Base-by-base conservation (phyloP, 2,797 vertebrate species). In the Sebastes wilsoni region DNA sequence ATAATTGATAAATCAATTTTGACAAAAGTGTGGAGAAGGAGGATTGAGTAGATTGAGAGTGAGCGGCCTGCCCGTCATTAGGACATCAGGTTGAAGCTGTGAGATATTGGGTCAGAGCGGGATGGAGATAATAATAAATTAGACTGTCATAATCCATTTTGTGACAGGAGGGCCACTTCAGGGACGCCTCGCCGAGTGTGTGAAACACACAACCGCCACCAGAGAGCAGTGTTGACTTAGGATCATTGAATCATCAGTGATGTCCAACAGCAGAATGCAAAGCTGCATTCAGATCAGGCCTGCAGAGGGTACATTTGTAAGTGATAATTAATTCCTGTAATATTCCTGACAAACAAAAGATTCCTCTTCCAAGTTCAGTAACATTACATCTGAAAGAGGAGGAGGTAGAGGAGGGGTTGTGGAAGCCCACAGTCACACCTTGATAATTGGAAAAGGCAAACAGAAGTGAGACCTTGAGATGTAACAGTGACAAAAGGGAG, bases 401-500 rank as follows among this genome's bases (percentile, higher is more conserved):
- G 62, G 75, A 11, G 49, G 22, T 30, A 22, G 18, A 5, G 1
- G 54, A 30, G 65, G 28, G 32, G 1, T 72, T 6, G 49, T 64
- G 62, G 73, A 58, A 66, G 79, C 84, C 62, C 62, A 62, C 77
- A 86, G 89, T 95, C 94, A 94, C 94, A 94, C 93, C 92, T 93
- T 93, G 87, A 92, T 95, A 94, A 95, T 94, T 95, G 91, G 92
- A 94, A 94, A 94, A 92, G 91, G 90, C 87, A 95, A 91, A 93
- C 88, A 90, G 87, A 89, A 88, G 90, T 87, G 89, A 90, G 87
- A 89, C 72, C 74, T 81, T 81, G 90, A 82, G 81, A 88, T 82
- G 85, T 87, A 82, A 83, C 70, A 49, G 90, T 84, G 86, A 86
- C 54, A 76, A 87, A 83, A 18, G 18, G 38, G n/a, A 12, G 8